Base-by-base conservation (phyloP, 2,888 invertebrate genomes). In the Drosophila meridionalis region DNA sequence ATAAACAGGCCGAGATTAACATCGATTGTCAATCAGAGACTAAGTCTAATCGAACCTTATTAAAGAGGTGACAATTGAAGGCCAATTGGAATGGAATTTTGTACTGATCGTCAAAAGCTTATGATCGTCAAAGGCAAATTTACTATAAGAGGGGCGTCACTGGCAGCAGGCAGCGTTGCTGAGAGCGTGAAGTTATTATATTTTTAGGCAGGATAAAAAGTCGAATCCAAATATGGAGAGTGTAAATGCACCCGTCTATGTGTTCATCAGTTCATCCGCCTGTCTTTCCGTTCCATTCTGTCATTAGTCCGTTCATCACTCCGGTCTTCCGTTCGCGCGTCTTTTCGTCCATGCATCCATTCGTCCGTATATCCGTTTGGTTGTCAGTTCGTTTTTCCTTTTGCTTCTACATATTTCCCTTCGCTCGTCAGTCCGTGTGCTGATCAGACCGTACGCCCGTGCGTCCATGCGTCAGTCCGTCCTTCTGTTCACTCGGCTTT, bases 1-100 rank as follows among this genome's bases (percentile, higher is more conserved):
- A 36, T 45, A 61, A 30, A 28, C 30, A 32, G 30, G 40, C 58
- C 52, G 45, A 60, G 57, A 53, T 77, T 63, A 66, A 47, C 38
- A 36, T 20, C 48, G 55, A 59, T 57, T 59, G 47, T 52, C 55
- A 38, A 67, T 57, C 60, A 28, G n/a, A 11, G 50, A 5, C 6
- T 2, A 3, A 9, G 32, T 11, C n/a, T n/a, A 50, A 50, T 32
- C 48, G n/a, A n/a, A n/a, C n/a, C n/a, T 1, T 5, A n/a, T n/a
- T 6, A 34, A 32, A 20, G 20, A 20, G 20, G 20, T 9, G 11
- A 30, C 12, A 28, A 30, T n/a, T n/a, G 4, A 20, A 20, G 20
- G 20, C 20, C 20, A 9, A 20, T 43, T 0, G 3, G 20, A 42
- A n/a, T n/a, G 4, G 42, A 42, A n/a, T 42, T n/a, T 12, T 42